Base-by-base conservation (phyloP, 23 tunicate species). In the Diplosoma virens region DNA sequence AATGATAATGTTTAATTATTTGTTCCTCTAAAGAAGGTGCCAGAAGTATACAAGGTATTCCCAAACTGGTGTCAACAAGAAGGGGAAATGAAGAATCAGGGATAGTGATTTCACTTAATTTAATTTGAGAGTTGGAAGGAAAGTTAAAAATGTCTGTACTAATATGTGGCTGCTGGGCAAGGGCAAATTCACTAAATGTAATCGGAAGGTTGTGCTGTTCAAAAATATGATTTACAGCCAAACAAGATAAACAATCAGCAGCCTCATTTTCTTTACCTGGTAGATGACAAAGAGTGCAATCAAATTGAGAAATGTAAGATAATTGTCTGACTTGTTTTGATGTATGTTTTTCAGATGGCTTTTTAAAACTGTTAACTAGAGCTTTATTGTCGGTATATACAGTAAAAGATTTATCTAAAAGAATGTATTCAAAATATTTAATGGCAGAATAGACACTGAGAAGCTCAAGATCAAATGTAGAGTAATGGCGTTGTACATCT, bases 391-490 rank as follows among this genome's bases (percentile, higher is more conserved):
- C 74, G 27, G 85, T 81, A 1, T 67, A 59, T 3, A 81, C 31
- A 58, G 56, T 30, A 55, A 81, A 70, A 18, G 56, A 14, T 23
- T 58, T 56, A 3, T 56, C 77, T 27, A 67, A 31, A 1, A 81
- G 34, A 21, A 56, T 36, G 69, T 69, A 58, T 20, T 55, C 61
- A 48, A 81, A 69, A 33, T 81, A 58, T 5, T 37, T 32, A 16
- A 81, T 22, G 27, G 85, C 72, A 5, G 53, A 55, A 26, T 69
- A 65, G 6, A 69, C 18, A 58, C 61, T 55, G 11, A 70, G 77
- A 16, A 69, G 56, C 35, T 81, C 85, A 3, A 54, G 54, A 7
- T 69, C 85, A 34, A 45, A 81, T 0, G 85, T 70, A 36, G 77
- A 33, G 58, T 81, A 81, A 24, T 1, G 34, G 0, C 48, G 53